These are phyloP conservation scores for Sebastes minor DNA, from an alignment of 2,797 vertebrate species.

Conservation along the genomic window DNA sequence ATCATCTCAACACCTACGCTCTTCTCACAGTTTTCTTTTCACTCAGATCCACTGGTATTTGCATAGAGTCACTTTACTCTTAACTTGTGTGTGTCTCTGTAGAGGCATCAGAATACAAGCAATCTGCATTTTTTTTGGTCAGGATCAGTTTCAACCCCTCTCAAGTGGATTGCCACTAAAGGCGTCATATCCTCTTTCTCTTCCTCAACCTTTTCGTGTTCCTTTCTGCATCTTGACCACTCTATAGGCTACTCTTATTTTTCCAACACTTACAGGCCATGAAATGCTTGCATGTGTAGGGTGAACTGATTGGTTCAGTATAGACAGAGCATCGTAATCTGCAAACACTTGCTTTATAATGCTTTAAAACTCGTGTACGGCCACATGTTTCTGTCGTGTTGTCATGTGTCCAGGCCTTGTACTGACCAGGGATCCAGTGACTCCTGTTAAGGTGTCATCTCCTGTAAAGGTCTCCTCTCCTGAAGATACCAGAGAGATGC, in stretches of 20 bases:
- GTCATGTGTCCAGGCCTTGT: background rate
- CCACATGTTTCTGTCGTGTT: background rate
- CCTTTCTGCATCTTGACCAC: background rate
- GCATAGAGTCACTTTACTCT: slow-evolving; percentile 54
- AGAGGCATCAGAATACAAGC: slow-evolving; percentile 64
- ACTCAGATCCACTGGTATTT: slow-evolving; percentile 29
- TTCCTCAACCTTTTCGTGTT: slow-evolving; percentile 16
- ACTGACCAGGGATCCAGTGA: slow-evolving; percentile 25
- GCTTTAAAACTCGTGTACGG: background rate
- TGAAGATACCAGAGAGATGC: slow-evolving; percentile 34
- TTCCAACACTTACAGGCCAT: background rate
- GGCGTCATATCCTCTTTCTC: slow-evolving; percentile 75
- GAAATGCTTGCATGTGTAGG: background rate
- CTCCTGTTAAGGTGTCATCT: slow-evolving; percentile 39
- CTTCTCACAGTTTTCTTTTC: background rate
- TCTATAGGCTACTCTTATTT: background rate
- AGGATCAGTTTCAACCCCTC: slow-evolving; percentile 76
- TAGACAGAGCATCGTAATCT: background rate
- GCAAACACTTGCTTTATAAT: background rate
- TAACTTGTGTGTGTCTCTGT: slow-evolving; percentile 36
- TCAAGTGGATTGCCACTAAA: slow-evolving; percentile 67
- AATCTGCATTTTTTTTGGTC: slow-evolving; percentile 70
- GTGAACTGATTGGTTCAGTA: background rate
- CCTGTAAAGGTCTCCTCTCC: slow-evolving; percentile 25
- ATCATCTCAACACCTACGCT: background rate